These are phyloP conservation scores for Crotalus helleri DNA, from an alignment of 2,113 vertebrate genomes.

Conservation along the genomic window DNA sequence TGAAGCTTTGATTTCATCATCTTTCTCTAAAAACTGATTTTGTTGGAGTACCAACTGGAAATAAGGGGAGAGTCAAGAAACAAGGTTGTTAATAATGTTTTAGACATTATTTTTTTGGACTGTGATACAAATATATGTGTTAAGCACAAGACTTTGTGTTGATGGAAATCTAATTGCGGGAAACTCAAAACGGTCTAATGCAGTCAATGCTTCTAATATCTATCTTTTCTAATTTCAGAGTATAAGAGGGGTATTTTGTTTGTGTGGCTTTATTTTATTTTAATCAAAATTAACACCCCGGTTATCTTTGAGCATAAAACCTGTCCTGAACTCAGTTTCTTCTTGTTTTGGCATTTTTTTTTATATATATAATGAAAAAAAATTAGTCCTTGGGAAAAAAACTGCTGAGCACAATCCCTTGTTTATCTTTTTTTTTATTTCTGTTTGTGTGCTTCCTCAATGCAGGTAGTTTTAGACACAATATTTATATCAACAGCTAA, in stretches of 20 bases:
- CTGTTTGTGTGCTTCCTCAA: neutral
- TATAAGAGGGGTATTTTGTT: slow-evolving; percentile 30
- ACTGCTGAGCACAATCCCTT: neutral
- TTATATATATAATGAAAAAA: neutral
- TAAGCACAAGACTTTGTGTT: neutral
- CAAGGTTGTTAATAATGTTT: neutral
- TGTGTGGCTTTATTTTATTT: neutral
- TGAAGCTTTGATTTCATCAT: neutral
- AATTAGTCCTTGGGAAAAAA: neutral
- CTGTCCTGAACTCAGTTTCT: accelerated
- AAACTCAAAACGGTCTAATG: neutral
- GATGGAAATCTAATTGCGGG: neutral
- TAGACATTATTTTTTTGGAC: neutral
- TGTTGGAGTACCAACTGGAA: neutral
- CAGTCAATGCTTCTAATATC: neutral
- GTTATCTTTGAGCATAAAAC: slow-evolving; percentile 34
- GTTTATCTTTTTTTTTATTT: neutral
- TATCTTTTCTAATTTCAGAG: slow-evolving; percentile 27
- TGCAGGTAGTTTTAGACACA: neutral
- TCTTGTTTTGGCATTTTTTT: slow-evolving; percentile 6
- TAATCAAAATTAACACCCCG: slow-evolving; percentile 7
- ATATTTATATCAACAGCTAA: neutral
- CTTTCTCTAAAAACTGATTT: slow-evolving; percentile 11
- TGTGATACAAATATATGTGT: neutral
- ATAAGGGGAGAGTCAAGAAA: neutral